Conservation (phyloP, 64 coral and sea anemone species). For the Platygyra sinensis region DNA sequence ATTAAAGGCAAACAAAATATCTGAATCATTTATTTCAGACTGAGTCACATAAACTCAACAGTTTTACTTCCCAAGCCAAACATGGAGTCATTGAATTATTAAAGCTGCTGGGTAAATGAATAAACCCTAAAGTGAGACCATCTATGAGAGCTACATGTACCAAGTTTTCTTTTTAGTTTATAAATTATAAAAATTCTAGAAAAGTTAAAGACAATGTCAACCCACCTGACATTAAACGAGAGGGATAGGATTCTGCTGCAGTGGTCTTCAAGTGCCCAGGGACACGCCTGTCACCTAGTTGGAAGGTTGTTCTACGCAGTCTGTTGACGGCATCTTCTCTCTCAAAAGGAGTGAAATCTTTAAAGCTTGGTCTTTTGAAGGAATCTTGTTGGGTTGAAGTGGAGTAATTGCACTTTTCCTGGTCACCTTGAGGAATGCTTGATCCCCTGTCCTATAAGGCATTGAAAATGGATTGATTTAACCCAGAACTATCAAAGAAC, state of each 20-base stretch:
- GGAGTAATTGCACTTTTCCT: constrained; percentile 81
- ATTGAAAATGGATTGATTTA: neutral
- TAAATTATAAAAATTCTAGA: too few relatives aligned
- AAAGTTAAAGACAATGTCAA: neutral
- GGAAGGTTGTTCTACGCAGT: constrained; percentile 79
- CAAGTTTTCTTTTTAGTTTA: too few relatives aligned
- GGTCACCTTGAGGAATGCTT: constrained; percentile 96
- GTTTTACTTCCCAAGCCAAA: too few relatives aligned
- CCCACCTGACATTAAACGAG: constrained; percentile 27
- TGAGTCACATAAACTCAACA: too few relatives aligned
- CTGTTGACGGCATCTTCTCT: constrained; percentile 70
- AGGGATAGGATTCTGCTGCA: constrained; percentile 73
- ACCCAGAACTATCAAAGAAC: neutral
- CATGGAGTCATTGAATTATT: too few relatives aligned
- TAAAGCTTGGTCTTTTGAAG: constrained; percentile 38
- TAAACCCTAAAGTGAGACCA: too few relatives aligned
- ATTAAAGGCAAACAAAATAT: too few relatives aligned
- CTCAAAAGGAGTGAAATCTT: constrained; percentile 57
- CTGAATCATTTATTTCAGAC: too few relatives aligned
- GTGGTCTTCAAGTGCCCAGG: constrained; percentile 68
- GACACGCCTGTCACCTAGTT: constrained; percentile 79
- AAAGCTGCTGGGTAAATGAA: too few relatives aligned
- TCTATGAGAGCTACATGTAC: too few relatives aligned
- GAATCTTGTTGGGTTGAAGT: constrained; percentile 89
- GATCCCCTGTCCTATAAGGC: constrained; percentile 74